Percentiles rank a stretch among this genome's conserved stretches.
These are phyloP conservation scores for Hyles lineata DNA, from an alignment of 2,888 invertebrate species.

Conservation along the genomic window DNA sequence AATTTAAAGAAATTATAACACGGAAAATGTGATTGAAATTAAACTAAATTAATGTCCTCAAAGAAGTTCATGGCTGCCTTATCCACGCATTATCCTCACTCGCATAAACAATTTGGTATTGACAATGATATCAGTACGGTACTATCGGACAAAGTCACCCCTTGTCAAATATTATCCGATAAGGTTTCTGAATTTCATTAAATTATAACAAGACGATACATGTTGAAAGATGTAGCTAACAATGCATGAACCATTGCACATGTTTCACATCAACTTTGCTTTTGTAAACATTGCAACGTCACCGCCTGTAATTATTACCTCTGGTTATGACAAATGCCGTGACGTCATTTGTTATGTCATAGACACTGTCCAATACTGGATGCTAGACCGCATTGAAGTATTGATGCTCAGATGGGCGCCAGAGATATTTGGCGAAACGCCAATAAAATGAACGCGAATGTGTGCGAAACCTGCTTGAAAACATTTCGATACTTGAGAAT, in stretches of 20 bases:
- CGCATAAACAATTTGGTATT: constrained; percentile 14
- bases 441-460: constrained; percentile 1
- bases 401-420: constrained; percentile 22
- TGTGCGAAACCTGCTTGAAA: constrained; percentile 5
- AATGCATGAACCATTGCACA: not conserved
- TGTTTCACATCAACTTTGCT: not conserved
- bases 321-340: not conserved
- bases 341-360: constrained; percentile 22
- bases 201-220: not conserved
- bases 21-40: not conserved
- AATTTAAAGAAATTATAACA: too few species aligned
- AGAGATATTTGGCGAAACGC: constrained; percentile 17
- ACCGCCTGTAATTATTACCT: not conserved
- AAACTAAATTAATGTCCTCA: not conserved
- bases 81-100: not conserved
- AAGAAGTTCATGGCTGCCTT: constrained; percentile 7
- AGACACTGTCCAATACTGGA: constrained; percentile 11
- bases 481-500: constrained; percentile 10
- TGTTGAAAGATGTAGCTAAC: constrained; percentile 2
- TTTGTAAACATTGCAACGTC: constrained; percentile 6
- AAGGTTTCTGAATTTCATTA: not conserved
- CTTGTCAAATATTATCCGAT: constrained; percentile 28
- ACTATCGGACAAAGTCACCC: constrained; percentile 31
- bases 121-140: constrained; percentile 15
- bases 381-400: constrained; percentile 19